These are phyloP conservation scores for Sturmia bella DNA, from an alignment of 2,888 invertebrate species.

Conservation along the genomic window DNA sequence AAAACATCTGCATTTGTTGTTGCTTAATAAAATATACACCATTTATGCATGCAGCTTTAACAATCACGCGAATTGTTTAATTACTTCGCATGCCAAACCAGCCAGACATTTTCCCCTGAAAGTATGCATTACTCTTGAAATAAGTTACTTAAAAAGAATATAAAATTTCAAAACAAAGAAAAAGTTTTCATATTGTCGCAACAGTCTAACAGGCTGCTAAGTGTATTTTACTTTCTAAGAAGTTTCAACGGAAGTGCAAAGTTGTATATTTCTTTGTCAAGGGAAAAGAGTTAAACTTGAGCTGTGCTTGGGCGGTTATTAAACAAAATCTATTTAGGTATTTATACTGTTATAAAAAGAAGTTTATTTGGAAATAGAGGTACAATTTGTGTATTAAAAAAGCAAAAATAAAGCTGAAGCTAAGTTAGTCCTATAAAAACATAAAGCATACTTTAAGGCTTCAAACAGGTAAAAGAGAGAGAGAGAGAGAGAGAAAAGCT, in stretches of 20 bases:
- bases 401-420: neutral
- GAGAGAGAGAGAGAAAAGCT: neutral
- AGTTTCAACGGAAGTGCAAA: slow-evolving; percentile 43
- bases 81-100: slow-evolving; percentile 47
- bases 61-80: slow-evolving; percentile 64
- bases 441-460: neutral
- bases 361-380: no score
- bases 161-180: slow-evolving; percentile 32
- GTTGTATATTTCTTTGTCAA: slow-evolving; percentile 2
- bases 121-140: slow-evolving; percentile 48
- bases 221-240: slow-evolving; percentile 14
- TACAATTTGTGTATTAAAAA: neutral
- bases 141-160: slow-evolving; percentile 24
- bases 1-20: slow-evolving; percentile 38
- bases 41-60: slow-evolving; percentile 50
- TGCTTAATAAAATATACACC: slow-evolving; percentile 40
- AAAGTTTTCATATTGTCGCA: slow-evolving; percentile 33
- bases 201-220: slow-evolving; percentile 7
- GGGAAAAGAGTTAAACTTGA: slow-evolving; percentile 18
- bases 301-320: neutral
- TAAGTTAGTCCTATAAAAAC: neutral
- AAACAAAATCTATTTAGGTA: no score
- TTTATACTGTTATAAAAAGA: no score
- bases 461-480: no score
- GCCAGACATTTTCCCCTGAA: slow-evolving; percentile 19